Conservation (phyloP, 2,113 vertebrate species). For the Octodon degus region DNA sequence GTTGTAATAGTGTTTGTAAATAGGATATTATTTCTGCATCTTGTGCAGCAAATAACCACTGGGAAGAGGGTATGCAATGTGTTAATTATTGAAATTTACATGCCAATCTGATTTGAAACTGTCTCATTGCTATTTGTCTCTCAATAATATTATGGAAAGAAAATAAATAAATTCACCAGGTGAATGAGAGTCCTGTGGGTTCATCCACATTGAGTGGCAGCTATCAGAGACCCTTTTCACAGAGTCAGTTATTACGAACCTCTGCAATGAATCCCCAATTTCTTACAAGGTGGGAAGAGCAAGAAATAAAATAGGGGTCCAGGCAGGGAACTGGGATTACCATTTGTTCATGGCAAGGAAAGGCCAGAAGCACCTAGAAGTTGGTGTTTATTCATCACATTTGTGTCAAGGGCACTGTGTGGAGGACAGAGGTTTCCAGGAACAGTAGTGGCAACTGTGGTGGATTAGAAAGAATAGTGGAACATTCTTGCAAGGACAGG, state of each 20-base stretch:
- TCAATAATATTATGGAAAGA: too few species aligned
- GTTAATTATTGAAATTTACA: too few species aligned
- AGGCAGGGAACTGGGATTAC: neutral
- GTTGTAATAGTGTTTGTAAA: too few species aligned
- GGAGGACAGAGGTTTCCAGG: neutral
- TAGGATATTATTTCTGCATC: too few species aligned
- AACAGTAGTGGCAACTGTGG: neutral
- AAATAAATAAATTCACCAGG: too few species aligned
- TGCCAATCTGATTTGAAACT: too few species aligned
- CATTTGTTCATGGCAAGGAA: neutral
- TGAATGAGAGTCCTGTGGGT: neutral
- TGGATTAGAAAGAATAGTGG: neutral
- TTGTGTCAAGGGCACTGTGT: neutral
- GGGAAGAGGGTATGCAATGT: too few species aligned
- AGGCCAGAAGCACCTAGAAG: neutral
- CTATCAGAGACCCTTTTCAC: neutral
- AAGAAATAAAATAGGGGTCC: neutral
- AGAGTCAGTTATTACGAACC: neutral
- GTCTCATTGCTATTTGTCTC: too few species aligned
- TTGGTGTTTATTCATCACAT: neutral
- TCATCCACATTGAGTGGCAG: neutral
- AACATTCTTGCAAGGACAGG: neutral
- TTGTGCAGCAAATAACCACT: too few species aligned
- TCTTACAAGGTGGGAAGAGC: neutral
- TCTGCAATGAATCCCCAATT: neutral